phyloP scores from a whole-genome alignment of 2,113 vertebrate species.

The Gracilinanus agilis region DNA sequence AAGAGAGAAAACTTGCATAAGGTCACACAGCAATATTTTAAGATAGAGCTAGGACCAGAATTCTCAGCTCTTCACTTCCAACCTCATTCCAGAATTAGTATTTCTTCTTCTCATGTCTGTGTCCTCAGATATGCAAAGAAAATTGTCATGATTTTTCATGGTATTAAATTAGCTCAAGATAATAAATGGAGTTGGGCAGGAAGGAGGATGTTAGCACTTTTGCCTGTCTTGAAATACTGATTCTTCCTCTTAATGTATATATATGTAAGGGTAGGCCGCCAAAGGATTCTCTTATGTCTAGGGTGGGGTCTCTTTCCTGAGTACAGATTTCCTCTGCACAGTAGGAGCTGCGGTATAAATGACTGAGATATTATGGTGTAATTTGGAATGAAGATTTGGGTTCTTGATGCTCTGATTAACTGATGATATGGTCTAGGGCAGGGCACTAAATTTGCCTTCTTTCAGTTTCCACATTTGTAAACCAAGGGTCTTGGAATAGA shows the following conservation, averaged over 20 bases:
- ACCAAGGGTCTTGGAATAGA: background rate
- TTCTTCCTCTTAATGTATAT: background rate
- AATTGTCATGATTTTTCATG: background rate
- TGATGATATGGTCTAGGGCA: background rate
- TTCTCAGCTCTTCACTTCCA: background rate
- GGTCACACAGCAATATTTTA: background rate
- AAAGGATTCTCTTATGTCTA: background rate
- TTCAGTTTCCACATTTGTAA: background rate
- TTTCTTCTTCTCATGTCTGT: background rate
- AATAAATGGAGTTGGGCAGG: background rate
- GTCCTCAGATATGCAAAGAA: background rate
- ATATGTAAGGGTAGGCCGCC: background rate
- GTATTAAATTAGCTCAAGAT: background rate
- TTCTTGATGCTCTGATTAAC: background rate
- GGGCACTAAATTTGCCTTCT: background rate
- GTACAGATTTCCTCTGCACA: background rate
- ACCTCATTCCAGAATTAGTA: background rate
- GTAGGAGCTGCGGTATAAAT: background rate
- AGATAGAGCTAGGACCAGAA: background rate
- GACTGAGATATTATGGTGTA: background rate
- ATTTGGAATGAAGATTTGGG: background rate
- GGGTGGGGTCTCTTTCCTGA: background rate
- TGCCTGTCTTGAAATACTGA: background rate
- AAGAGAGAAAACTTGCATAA: background rate
- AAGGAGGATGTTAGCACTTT: background rate